Evolutionary conservation across 2,888 invertebrate species (phyloP), one percentile per base, ranked within the genome.

Genomic region (Drosophila vallismaia): DNA sequence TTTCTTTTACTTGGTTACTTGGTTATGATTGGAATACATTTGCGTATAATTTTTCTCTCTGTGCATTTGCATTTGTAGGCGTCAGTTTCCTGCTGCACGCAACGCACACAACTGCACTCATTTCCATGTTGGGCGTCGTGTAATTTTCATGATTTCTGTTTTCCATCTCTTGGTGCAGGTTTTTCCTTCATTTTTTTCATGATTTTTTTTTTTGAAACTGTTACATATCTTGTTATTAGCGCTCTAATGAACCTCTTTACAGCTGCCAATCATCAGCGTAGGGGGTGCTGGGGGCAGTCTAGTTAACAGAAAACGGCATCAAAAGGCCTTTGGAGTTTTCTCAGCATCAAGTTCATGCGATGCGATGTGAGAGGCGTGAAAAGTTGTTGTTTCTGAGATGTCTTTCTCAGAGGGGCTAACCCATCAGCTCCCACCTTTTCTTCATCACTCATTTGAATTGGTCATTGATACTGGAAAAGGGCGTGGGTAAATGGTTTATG

Each of bases 221-320:
- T 69, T 71, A 67, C 79, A 75, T 78, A 76, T 74, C 76, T 68
- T 60, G 69, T 79, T 82, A 79, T 85, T 82, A 77, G 77, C 66
- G 67, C 74, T 59, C 76, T 81, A 82, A 81, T 81, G 85, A 81
- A 81, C 74, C 70, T 74, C 76, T 82, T 81, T 82, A 70, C 64
- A 63, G 71, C 79, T 77, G 79, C 77, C 82, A 85, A 82, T 79
- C 75, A 77, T 53, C 69, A 74, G 31, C 48, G 42, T 63, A 56
- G 45, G 38, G 64, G 12, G 19, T 52, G 9, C 31, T 7, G 64
- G 52, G 63, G 63, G 63, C 29, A 38, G 33, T 63, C 53, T 63
- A 81, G 82, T 74, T 69, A 72, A 53, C 68, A 72, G 62, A 54
- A 26, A 52, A 55, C 9, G 33, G 10, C 5, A 28, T 28, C 28